phyloP scores from a whole-genome alignment of 1,140 invertebrate species.

The Papilio helenus region DNA sequence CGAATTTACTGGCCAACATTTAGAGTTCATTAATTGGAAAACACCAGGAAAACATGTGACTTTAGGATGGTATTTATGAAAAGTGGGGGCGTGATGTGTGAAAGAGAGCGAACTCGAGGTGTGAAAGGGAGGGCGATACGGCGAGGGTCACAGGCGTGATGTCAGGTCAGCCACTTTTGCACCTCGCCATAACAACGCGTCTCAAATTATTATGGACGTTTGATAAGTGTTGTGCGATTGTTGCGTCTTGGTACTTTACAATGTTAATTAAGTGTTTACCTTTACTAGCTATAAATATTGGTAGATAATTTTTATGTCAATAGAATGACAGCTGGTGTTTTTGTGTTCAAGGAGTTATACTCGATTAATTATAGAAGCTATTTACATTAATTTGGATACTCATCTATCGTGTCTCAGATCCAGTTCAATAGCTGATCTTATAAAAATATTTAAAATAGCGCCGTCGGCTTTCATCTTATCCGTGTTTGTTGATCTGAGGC shows the following conservation, averaged over 20 bases:
- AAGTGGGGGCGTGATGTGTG: constrained; percentile 79
- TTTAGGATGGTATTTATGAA: constrained; percentile 79
- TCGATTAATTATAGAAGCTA: neutral
- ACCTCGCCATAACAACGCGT: constrained; percentile 83
- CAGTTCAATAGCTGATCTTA: neutral
- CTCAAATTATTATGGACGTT: constrained; percentile 84
- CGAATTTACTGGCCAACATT: constrained; percentile 70
- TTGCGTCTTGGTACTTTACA: constrained; percentile 77
- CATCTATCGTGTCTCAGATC: neutral
- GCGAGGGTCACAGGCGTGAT: constrained; percentile 82
- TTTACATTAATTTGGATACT: too few species aligned
- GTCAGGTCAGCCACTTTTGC: constrained; percentile 83
- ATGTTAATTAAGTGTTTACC: constrained; percentile 74
- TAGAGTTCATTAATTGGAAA: constrained; percentile 79
- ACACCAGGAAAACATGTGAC: constrained; percentile 75
- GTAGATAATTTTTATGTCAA: neutral
- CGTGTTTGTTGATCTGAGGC: constrained; percentile 48
- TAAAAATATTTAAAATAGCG: constrained; percentile 11
- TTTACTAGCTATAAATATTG: constrained; percentile 5
- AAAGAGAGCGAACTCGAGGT: constrained; percentile 56
- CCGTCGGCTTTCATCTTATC: constrained; percentile 37
- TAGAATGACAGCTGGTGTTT: neutral
- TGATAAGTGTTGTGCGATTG: constrained; percentile 81
- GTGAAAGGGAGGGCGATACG: constrained; percentile 56
- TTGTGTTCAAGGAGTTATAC: neutral